Percentiles rank a stretch among this genome's conserved stretches.
These are phyloP conservation scores for Montipora capricornis DNA, from an alignment of 64 coral and sea anemone species.

Conservation along the genomic window DNA sequence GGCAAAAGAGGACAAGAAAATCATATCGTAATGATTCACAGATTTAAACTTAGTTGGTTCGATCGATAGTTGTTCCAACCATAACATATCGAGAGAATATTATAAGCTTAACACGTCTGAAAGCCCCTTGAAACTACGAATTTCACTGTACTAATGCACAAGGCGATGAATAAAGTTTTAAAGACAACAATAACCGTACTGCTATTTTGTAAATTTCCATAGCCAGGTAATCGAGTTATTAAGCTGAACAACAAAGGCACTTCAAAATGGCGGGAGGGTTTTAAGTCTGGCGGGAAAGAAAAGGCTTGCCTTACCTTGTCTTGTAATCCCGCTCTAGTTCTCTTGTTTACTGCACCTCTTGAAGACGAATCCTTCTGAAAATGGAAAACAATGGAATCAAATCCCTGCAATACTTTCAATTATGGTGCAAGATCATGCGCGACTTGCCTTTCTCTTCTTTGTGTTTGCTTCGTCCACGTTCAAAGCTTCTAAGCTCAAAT, in stretches of 20 bases:
- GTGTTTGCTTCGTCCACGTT: slow-evolving; percentile 1
- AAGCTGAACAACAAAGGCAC: slow-evolving; percentile 8
- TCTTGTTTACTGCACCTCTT: slow-evolving; percentile 31
- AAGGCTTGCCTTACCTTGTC: slow-evolving; percentile 40
- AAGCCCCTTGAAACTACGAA: background rate
- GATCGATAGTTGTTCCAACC: background rate
- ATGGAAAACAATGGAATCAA: background rate
- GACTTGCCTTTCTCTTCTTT: slow-evolving; percentile 40
- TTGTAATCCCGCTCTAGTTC: slow-evolving; percentile 35
- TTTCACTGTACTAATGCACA: background rate
- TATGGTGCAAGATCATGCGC: background rate
- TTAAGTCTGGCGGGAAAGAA: slow-evolving; percentile 18
- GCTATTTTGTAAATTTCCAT: background rate
- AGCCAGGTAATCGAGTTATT: background rate
- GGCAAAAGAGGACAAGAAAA: background rate
- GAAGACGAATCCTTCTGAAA: slow-evolving; percentile 35
- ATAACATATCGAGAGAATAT: background rate
- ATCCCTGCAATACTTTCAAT: background rate
- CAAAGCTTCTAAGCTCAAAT: slow-evolving; percentile 17
- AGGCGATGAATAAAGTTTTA: background rate
- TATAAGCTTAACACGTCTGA: no score
- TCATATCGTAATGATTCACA: background rate
- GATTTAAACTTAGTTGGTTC: background rate
- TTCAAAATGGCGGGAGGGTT: slow-evolving; percentile 50
- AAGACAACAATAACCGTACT: background rate